Evolutionary conservation across 2,888 invertebrate species (phyloP), one percentile per base, ranked within the genome.

Genomic region (Penaeus monodon): DNA sequence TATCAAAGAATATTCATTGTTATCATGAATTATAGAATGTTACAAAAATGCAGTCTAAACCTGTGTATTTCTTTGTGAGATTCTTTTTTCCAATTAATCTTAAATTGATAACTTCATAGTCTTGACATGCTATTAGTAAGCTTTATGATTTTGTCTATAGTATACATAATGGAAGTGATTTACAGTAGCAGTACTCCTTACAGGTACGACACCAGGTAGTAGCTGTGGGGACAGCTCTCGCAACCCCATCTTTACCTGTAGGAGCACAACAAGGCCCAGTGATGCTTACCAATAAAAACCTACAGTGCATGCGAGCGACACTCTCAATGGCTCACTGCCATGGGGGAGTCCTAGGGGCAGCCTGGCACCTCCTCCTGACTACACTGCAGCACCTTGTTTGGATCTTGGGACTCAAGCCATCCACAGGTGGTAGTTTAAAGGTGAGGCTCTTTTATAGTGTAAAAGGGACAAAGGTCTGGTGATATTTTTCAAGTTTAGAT

Each of bases 231-330:
- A 98, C 98, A 0, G 97, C 98, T 38, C 93, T 99, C 90, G 98
- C 98, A 2, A 96, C 97, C 12, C 95, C 96, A 3, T 95, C 96
- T 8, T 93, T 96, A 84, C 96, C 96, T 6, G 94, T 92, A 94
- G 95, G 96, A 66, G 95, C 96, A 86, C 96, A 96, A 92, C 96
- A 96, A 92, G 95, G 95, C n/a, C 96, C 96, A 73, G 99, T 99
- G 84, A 98, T 99, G 98, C 94, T 99, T 91, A 99, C 99, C 6
- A 96, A 98, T 0, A 98, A 99, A 91, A 99, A 99, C 94, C 94
- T 99, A 86, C 98, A 99, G 91, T 98, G 98, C 63, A 98, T 99
- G 96, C 94, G 97, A 90, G 96, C 98, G 0, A 93, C 99, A 80
- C 94, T 99, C 78, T 95, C 95, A 91, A 94, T 98, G 82, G 98